These are phyloP conservation scores for Melanargia galathea DNA, from an alignment of 2,888 invertebrate species.

Conservation along the genomic window DNA sequence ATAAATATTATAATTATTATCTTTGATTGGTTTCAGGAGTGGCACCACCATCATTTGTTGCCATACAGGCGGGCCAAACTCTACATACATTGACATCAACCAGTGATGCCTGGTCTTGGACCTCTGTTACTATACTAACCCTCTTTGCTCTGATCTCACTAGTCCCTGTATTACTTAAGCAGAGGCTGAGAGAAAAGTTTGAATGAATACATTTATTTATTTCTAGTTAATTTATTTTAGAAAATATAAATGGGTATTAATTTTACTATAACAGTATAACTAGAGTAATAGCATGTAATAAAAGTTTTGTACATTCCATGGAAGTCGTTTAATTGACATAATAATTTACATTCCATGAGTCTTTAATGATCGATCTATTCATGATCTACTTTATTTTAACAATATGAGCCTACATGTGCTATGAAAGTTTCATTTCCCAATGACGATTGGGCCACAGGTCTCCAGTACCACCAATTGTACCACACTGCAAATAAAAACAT, in stretches of 20 bases:
- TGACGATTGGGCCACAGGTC: constrained; percentile 84
- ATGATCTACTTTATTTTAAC: constrained; percentile 74
- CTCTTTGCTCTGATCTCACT: constrained; percentile 92
- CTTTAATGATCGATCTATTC: too few relatives aligned
- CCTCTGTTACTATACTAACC: constrained; percentile 89
- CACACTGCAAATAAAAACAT: constrained; percentile 83
- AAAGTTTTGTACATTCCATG: constrained; percentile 68
- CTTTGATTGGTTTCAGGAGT: constrained; percentile 84
- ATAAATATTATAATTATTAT: too few relatives aligned
- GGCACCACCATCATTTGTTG: constrained; percentile 98
- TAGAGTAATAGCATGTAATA: constrained; percentile 45
- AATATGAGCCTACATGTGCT: constrained; percentile 88
- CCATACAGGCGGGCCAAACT: constrained; percentile 98
- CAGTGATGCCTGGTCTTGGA: constrained; percentile 93
- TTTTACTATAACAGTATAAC: not conserved
- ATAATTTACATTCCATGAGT: not conserved
- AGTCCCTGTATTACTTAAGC: constrained; percentile 93
- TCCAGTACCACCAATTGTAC: constrained; percentile 94
- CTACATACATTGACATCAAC: constrained; percentile 95
- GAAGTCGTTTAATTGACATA: constrained; percentile 16
- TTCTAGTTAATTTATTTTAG: constrained; percentile 65
- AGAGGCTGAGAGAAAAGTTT: constrained; percentile 89
- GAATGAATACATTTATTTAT: constrained; percentile 77
- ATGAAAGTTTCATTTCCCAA: constrained; percentile 83
- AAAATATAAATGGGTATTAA: constrained; percentile 37